Base-by-base conservation (phyloP, 1,140 invertebrate species). In the Rhopalosiphum maidis region DNA sequence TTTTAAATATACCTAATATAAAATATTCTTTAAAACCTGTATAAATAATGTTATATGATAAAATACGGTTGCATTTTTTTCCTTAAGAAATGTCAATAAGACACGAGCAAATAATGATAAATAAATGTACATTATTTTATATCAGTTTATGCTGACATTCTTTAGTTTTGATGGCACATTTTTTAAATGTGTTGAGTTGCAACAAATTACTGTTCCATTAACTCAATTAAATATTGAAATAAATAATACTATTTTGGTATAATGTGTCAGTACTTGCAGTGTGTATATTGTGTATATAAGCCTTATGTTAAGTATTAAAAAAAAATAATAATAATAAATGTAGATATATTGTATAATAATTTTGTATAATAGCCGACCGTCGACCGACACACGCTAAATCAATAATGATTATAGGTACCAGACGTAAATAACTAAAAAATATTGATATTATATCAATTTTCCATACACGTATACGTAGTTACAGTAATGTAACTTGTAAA, bases 151-250 rank as follows among this genome's bases (percentile, higher is more conserved):
- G 60, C n/a, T 77, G 60, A 18, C 60, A 77, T 77, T 68, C 4
- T 68, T 68, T 77, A 77, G 30, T n/a, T 77, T 77, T n/a, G 60
- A 77, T 37, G 48, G n/a, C 18, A 54, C 35, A 35, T 88, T 21
- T 46, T n/a, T 35, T 41, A 15, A 89, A 89, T 37, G 48, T 89
- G 22, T 89, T 15, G 21, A 89, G 25, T 89, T 3, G 22, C 87
- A 46, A 55, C 48, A 89, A 89, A 89, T 37, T 23, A 54, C 22
- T 25, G 7, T 89, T 89, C 87, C 87, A 89, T 89, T 89, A 89
- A 54, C 46, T 35, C 87, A 89, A 87, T 89, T 87, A 88, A 88
- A 88, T 88, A 35, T 48, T 77, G n/a, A 77, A 77, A n/a, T n/a
- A 77, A 43, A n/a, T 87, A n/a, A 35, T 7, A 87, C 41, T 18